Evolutionary conservation across 2,797 vertebrate species (phyloP).

Genomic region (Antrozous pallidus): DNA sequence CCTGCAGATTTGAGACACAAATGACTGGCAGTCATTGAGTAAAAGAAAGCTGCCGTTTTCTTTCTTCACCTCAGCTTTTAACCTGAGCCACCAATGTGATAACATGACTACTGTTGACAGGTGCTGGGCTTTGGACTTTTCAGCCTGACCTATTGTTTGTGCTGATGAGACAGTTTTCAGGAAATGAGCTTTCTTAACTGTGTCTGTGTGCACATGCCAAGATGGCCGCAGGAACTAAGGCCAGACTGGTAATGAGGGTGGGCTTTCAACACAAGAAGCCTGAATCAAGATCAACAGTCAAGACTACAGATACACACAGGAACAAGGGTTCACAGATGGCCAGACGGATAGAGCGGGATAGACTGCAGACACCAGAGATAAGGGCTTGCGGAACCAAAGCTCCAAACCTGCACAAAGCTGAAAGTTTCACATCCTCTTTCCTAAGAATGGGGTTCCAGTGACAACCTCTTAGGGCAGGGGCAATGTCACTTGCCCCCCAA

Average conservation of each 20-base stretch:
- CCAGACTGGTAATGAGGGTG: constrained; percentile 4
- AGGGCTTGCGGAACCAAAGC: constrained; percentile 57
- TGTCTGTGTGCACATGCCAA: not conserved
- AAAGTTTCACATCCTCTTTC: constrained; percentile 75
- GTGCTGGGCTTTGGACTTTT: not conserved
- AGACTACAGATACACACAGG: constrained; percentile 63
- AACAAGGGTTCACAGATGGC: constrained; percentile 71
- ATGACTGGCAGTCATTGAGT: not conserved
- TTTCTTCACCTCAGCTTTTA: constrained; percentile 27
- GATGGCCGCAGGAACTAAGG: not conserved
- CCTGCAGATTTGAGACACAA: not conserved
- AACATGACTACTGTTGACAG: not conserved
- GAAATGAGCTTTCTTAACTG: constrained; percentile 60
- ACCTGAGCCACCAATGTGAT: not conserved
- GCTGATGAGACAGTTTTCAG: constrained; percentile 13
- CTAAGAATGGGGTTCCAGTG: constrained; percentile 25
- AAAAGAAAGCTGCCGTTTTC: constrained; percentile 7
- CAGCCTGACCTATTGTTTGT: not conserved
- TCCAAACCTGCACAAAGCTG: constrained; percentile 36
- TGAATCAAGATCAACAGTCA: constrained; percentile 43
- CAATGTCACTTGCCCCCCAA: not conserved
- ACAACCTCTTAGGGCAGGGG: not conserved
- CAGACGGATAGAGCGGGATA: constrained; percentile 54
- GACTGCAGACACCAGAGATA: constrained; percentile 63
- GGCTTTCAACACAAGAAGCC: not conserved